Evolutionary conservation across 1,140 invertebrate genomes (phyloP), one percentile per base, ranked within the genome.

Genomic region (Drosophila mauritiana): DNA sequence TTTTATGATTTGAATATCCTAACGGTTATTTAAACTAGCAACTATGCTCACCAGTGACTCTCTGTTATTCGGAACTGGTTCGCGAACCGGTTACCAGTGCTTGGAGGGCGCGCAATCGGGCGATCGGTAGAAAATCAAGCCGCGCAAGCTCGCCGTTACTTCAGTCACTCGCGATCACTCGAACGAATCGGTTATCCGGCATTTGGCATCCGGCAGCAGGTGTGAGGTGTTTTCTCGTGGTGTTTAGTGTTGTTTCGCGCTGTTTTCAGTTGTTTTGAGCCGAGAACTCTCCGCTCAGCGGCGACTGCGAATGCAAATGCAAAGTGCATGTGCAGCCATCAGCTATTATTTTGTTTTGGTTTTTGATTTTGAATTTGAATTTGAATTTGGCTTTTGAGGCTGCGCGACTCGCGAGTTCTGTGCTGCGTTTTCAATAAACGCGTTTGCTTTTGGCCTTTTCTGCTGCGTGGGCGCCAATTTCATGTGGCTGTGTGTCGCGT

Each of bases 381-480:
- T 64, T 45, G 55, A 27, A 4, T 39, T 48, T 61, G 34, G 57
- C 31, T 42, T 42, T 42, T 57, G 69, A 49, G 69, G 46, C 69
- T 51, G 65, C 65, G 67, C 67, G 48, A 69, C 45, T 22, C 15
- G 27, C 39, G 53, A 51, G 65, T 70, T 67, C 68, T 72, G 65
- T 52, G 48, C 64, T 77, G 79, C 75, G 65, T 79, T 88, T 86
- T 83, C 84, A 88, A 88, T 88, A 88, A 89, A 88, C 83, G 84
- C 84, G 83, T 88, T 88, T 83, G 69, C 74, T 70, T 72, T 78
- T 78, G 82, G 83, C 80, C 7, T 31, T 31, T 51, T 51, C 13
- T 27, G 72, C 67, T 79, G 83, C 83, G 83, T 88, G 83, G 83
- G 83, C 79, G 83, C 75, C 63, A 49, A 39, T 49, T 49, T 42